Evolutionary conservation across 2,113 vertebrate species (phyloP).

Genomic region (Mellivora capensis): DNA sequence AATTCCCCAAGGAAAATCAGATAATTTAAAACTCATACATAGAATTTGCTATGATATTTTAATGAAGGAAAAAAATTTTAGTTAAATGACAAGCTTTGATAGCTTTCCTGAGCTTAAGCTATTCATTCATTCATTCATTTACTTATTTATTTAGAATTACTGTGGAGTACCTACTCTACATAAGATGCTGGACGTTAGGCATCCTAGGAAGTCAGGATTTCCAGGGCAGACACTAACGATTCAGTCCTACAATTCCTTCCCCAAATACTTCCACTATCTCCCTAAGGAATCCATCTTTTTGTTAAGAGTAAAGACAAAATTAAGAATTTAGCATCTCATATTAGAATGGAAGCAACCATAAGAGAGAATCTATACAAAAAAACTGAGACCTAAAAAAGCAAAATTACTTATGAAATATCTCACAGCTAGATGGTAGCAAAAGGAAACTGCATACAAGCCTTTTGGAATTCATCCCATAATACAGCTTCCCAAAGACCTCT

Average conservation of each 20-base stretch:
- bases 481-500: not conserved
- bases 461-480: not conserved
- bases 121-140: not conserved
- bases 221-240: not conserved
- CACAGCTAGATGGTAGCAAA: not conserved
- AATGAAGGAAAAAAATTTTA: not conserved
- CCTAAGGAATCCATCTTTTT: not conserved
- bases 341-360: not conserved
- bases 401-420: not conserved
- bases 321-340: not conserved
- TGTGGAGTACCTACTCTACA: not conserved
- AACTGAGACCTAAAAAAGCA: not conserved
- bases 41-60: constrained; percentile 20
- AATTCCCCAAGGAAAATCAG: not conserved
- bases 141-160: not conserved
- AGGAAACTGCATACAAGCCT: not conserved
- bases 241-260: not conserved
- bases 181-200: not conserved
- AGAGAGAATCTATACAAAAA: not conserved
- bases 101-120: not conserved
- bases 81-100: not conserved
- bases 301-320: not conserved
- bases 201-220: not conserved
- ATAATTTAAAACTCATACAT: not conserved
- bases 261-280: not conserved